Conservation (phyloP, 1,140 invertebrate species). For the Meloidogyne hapla region DNA sequence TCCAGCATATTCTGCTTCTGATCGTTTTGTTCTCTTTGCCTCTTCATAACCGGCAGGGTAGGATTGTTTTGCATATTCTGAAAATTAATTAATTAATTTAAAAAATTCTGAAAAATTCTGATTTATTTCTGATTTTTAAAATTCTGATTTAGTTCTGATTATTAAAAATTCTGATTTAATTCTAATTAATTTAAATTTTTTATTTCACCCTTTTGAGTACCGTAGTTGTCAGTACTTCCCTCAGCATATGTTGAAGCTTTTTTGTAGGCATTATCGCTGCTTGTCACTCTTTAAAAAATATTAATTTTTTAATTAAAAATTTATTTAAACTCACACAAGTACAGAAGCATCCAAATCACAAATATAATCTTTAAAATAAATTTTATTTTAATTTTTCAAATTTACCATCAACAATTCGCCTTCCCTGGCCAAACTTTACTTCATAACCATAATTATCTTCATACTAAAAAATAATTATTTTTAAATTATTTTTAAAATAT, state of each 20-base stretch:
- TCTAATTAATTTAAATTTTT: background rate
- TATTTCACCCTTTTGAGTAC: too few relatives aligned
- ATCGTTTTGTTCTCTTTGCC: background rate
- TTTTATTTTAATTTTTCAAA: background rate
- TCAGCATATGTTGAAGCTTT: background rate
- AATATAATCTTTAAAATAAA: constrained; percentile 20
- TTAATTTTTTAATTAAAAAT: background rate
- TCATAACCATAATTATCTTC: constrained; percentile 7
- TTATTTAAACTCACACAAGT: constrained; percentile 6
- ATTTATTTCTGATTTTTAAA: too few relatives aligned
- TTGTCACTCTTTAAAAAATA: constrained; percentile 21
- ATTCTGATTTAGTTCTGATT: too few relatives aligned
- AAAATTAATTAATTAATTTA: too few relatives aligned
- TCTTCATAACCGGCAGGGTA: background rate
- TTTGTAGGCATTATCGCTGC: constrained; percentile 11
- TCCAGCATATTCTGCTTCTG: constrained; percentile 17
- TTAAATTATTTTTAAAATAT: constrained; percentile 9
- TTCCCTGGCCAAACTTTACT: background rate
- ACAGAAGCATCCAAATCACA: constrained; percentile 24
- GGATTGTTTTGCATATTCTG: background rate
- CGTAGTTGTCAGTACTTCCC: too few relatives aligned
- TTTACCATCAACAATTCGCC: constrained; percentile 21
- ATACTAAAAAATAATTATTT: background rate
- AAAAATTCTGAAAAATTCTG: too few relatives aligned
- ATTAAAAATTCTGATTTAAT: background rate